Evolutionary conservation across 2,797 vertebrate genomes (phyloP).

Genomic region (Geotrypetes seraphini): DNA sequence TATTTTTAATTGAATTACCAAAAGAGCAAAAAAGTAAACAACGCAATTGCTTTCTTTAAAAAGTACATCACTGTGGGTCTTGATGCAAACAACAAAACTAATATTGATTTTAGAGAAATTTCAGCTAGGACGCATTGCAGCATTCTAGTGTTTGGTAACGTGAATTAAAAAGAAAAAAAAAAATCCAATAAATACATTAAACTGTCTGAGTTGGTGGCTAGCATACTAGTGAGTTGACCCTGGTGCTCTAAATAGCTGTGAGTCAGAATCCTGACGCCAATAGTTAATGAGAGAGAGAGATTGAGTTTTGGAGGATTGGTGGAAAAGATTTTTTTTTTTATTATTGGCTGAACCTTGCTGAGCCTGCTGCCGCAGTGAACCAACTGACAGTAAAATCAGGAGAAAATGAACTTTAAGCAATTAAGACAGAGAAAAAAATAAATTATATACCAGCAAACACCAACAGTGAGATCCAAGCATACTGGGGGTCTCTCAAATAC

Average conservation of each 20-base stretch:
- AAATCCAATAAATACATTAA: slow-evolving; percentile 49
- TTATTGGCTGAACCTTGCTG: no score
- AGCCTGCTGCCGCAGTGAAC: no score
- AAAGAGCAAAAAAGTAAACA: slow-evolving; percentile 21
- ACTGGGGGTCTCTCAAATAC: no score
- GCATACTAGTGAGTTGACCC: slow-evolving; percentile 28
- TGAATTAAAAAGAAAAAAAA: slow-evolving; percentile 49
- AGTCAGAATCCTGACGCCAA: slow-evolving; percentile 43
- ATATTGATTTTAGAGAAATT: no score
- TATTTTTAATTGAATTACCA: slow-evolving; percentile 1
- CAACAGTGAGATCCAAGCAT: no score
- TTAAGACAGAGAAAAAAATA: no score
- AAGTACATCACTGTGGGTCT: slow-evolving; percentile 7
- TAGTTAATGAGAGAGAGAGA: slow-evolving; percentile 1
- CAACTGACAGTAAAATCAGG: no score
- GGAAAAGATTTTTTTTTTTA: not conserved
- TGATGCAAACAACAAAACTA: no score
- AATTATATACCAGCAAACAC: no score
- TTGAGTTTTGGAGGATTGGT: no score
- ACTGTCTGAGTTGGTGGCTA: slow-evolving; percentile 30
- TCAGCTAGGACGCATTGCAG: slow-evolving; percentile 18
- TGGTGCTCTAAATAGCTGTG: slow-evolving; percentile 34
- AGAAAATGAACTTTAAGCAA: no score
- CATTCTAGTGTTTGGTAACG: slow-evolving; percentile 36
- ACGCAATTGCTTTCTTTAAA: slow-evolving; percentile 16